Conservation (phyloP, 2,797 vertebrate species). For the Eulemur albifrons region DNA sequence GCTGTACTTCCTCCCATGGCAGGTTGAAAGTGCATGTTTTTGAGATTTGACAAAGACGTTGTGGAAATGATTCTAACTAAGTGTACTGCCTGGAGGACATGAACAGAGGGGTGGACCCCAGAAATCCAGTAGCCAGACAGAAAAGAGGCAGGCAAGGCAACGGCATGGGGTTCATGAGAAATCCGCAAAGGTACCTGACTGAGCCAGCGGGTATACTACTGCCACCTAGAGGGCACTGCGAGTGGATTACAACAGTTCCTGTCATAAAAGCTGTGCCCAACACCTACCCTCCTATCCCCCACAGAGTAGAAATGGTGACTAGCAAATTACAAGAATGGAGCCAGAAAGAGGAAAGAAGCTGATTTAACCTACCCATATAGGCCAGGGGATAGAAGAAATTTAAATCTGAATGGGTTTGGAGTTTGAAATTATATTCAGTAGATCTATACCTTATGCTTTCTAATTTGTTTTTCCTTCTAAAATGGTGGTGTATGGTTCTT, state of each 20-base stretch:
- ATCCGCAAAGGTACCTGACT: background rate
- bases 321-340: background rate
- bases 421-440: conserved; percentile 2
- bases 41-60: background rate
- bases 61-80: background rate
- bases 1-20: background rate
- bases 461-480: background rate
- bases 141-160: background rate
- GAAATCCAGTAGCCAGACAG: background rate
- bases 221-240: background rate
- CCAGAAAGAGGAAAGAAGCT: background rate
- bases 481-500: background rate
- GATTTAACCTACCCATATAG: background rate
- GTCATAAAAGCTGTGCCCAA: background rate
- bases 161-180: background rate
- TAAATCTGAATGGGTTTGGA: background rate
- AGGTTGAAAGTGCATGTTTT: background rate
- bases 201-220: background rate
- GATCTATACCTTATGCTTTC: background rate
- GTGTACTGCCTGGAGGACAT: background rate
- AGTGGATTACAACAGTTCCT: background rate
- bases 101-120: background rate
- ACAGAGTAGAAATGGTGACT: background rate
- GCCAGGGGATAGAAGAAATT: background rate
- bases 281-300: background rate